Evolutionary conservation across 1,140 invertebrate genomes (phyloP).

Genomic region (Penaeus chinensis): DNA sequence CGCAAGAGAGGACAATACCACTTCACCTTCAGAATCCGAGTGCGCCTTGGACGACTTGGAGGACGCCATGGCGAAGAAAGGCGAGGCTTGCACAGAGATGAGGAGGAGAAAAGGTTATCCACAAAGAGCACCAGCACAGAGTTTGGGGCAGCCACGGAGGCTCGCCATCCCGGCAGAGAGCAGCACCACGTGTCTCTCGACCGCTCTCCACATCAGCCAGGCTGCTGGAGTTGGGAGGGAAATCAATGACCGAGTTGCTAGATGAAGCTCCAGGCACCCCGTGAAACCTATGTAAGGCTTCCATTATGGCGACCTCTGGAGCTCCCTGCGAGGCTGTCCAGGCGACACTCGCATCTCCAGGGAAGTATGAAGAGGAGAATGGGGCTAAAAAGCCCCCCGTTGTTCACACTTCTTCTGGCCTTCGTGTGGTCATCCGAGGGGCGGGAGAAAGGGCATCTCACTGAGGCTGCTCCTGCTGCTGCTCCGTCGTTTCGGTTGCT

Average conservation of each 20-base stretch:
- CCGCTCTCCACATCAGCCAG: constrained; percentile 59
- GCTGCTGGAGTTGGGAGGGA: constrained; percentile 59
- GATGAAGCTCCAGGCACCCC: constrained; percentile 58
- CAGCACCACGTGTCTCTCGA: constrained; percentile 58
- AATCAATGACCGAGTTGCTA: constrained; percentile 61
- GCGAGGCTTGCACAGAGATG: not conserved
- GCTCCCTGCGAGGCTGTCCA: constrained; percentile 24
- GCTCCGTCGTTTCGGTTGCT: too few species aligned
- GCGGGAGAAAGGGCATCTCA: too few species aligned
- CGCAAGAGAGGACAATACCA: constrained; percentile 28
- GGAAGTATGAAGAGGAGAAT: too few species aligned
- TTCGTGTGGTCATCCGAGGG: too few species aligned
- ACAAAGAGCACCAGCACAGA: constrained; percentile 44
- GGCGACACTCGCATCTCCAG: too few species aligned
- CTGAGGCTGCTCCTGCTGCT: too few species aligned
- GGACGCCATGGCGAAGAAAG: constrained; percentile 48
- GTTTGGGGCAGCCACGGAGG: constrained; percentile 51
- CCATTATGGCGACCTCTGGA: constrained; percentile 54
- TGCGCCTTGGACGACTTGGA: constrained; percentile 33
- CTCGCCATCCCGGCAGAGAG: constrained; percentile 61
- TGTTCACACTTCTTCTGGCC: too few species aligned
- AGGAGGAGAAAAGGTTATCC: constrained; percentile 26
- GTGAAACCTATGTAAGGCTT: constrained; percentile 54
- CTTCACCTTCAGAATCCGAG: constrained; percentile 55
- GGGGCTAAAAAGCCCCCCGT: too few species aligned